Percentiles rank a stretch among this genome's conserved stretches.
Conservation (phyloP, 2,888 invertebrate genomes). For the Himalopsyche tibetana region DNA sequence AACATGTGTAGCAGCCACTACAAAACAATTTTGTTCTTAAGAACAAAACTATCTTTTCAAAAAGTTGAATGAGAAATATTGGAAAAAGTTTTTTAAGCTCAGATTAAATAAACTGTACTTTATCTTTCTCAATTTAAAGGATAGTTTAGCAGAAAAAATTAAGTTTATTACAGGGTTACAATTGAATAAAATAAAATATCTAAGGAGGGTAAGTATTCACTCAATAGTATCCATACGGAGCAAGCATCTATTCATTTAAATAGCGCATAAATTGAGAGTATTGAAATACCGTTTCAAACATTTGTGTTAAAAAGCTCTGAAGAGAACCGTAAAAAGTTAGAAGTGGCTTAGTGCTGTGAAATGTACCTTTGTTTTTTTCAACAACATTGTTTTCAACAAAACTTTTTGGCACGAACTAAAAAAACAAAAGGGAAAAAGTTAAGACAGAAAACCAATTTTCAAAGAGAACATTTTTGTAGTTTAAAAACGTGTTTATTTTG, state of each 20-base stretch:
- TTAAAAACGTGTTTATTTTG: background rate
- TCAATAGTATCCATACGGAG: no score
- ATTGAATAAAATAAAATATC: no score
- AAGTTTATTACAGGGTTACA: no score
- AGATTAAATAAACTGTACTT: no score
- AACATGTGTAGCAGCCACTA: no score
- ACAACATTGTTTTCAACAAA: constrained; percentile 25
- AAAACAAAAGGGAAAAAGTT: background rate
- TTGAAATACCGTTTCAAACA: background rate
- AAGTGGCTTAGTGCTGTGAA: constrained; percentile 40
- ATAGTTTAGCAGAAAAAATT: no score
- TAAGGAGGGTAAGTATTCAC: no score
- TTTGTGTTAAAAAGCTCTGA: constrained; percentile 9
- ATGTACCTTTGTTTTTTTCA: constrained; percentile 1
- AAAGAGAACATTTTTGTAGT: background rate
- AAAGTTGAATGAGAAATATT: no score
- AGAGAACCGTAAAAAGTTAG: constrained; percentile 32
- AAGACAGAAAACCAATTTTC: constrained; percentile 21
- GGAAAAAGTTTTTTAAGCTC: no score
- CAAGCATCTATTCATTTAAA: background rate
- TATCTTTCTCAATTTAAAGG: no score
- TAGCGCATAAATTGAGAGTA: background rate
- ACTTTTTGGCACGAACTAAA: background rate
- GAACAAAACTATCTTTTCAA: no score
- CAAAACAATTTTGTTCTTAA: no score